Evolutionary conservation across 2,888 invertebrate genomes (phyloP), one percentile per base, ranked within the genome.

Genomic region (Oasisia sp.): DNA sequence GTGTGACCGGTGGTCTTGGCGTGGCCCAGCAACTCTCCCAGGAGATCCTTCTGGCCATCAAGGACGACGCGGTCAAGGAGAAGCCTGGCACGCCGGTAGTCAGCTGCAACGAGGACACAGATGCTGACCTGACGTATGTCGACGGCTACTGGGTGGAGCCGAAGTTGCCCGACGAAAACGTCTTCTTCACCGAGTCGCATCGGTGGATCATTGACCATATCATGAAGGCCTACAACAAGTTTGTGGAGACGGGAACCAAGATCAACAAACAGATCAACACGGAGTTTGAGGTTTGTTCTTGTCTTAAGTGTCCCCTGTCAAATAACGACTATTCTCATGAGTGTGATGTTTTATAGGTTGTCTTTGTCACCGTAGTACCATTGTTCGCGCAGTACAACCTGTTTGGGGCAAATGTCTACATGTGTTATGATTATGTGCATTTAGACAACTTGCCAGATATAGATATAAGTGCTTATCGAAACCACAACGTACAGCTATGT

Each of bases 141-240:
- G 74, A 74, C 27, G 74, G 74, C 27, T 92, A 92, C 89, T 92
- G 92, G 92, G 89, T 92, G 32, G 74, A 92, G 38, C 91, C 92
- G 9, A 58, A 89, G n/a, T 89, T 91, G 14, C 92, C 91, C 3
- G 93, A 92, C 56, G 92, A 93, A 38, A 91, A 92, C 32, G 91
- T 92, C n/a, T 44, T 91, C 50, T 91, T 91, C 27, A 91, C 93
- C 45, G 93, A 91, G n/a, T 32, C 38, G 12, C 92, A 92, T 89
- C 56, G 92, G 74, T 91, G 91, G 44, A 92, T 93, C 91, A 93
- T 93, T 91, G 92, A 93, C 92, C 91, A 89, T 44, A 74, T 92
- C 44, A 91, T 92, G 92, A 45, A 92, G 90, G 90, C 92, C n/a
- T 92, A 92, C 90, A 58, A 50, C 32, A 90, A 91, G n/a, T 92